These are phyloP conservation scores for Forficula auricularia DNA, from an alignment of 1,140 invertebrate genomes.

Conservation along the genomic window DNA sequence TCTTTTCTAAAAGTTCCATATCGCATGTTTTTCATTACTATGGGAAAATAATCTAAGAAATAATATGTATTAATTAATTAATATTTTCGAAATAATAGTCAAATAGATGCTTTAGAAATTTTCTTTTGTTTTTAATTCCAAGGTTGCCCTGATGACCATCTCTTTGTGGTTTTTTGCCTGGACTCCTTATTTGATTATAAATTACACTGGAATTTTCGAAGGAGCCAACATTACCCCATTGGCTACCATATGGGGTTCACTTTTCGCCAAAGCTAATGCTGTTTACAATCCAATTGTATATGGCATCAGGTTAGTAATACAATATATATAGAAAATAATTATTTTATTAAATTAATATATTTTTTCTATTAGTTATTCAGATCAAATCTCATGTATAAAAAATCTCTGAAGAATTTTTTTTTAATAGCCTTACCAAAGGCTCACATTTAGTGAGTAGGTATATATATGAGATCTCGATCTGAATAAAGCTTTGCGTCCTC, in stretches of 20 bases:
- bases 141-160: slow-evolving; percentile 65
- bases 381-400: neutral
- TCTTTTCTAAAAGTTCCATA: no score
- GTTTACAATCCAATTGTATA: slow-evolving; percentile 71
- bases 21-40: no score
- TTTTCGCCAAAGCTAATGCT: slow-evolving; percentile 62
- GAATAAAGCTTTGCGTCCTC: no score
- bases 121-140: no score
- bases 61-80: no score
- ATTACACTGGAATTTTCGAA: slow-evolving; percentile 55
- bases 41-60: no score
- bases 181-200: slow-evolving; percentile 69
- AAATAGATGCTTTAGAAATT: no score
- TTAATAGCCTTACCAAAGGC: no score
- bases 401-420: neutral
- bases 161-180: slow-evolving; percentile 68
- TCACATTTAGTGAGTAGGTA: no score
- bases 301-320: slow-evolving; percentile 46
- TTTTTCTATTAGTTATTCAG: neutral
- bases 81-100: no score
- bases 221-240: slow-evolving; percentile 45
- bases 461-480: no score
- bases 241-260: slow-evolving; percentile 56
- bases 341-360: slow-evolving; percentile 1
- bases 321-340: no score